Base-by-base conservation (phyloP, 2,797 vertebrate species). In the Halcyon leucocephala region DNA sequence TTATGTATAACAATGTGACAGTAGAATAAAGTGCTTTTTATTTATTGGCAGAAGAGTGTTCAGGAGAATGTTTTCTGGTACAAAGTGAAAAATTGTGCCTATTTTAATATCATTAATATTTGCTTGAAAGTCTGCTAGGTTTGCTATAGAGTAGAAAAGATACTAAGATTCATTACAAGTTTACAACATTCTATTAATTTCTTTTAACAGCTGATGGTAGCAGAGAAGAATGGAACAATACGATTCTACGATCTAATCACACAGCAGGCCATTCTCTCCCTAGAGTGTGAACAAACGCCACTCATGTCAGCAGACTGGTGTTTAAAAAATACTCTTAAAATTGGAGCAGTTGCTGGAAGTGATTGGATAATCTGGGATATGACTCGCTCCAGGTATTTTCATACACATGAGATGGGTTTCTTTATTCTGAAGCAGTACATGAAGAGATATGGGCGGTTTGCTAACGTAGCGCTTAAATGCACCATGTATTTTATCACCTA, bases 331-430 rank as follows among this genome's bases (percentile, higher is more conserved):
- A 99, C 99, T 20, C 98, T 99, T 92, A 99, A 99, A 98, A 98
- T 99, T 22, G 99, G 99, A 24, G 99, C 99, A 10, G 99, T 99
- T 96, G 99, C 98, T 24, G 99, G 99, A 85, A 99, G 97, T 69
- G 99, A 99, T 97, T 99, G 99, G 99, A 93, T 99, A 85, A 99
- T 99, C 96, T 99, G 99, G 99, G 99, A 99, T 91, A 99, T 99
- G 82, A 98, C 99, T 58, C 98, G 98, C 52, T 99, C 99, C 97
- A 99, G 99, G 99, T 99, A 98, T 97, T 66, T 73, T 58, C 65
- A 33, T 60, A 58, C 6, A 42, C 2, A 9, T 13, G 5, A 69
- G 12, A 74, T 10, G 11, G 9, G 8, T 73, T 82, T 70, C 51
- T 88, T 69, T 74, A 48, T 67, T 78, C 17, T 70, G 65, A 76